Percentiles rank a stretch among this genome's conserved stretches.
Conservation (phyloP, 2,888 invertebrate genomes). For the Trilocha varians region DNA sequence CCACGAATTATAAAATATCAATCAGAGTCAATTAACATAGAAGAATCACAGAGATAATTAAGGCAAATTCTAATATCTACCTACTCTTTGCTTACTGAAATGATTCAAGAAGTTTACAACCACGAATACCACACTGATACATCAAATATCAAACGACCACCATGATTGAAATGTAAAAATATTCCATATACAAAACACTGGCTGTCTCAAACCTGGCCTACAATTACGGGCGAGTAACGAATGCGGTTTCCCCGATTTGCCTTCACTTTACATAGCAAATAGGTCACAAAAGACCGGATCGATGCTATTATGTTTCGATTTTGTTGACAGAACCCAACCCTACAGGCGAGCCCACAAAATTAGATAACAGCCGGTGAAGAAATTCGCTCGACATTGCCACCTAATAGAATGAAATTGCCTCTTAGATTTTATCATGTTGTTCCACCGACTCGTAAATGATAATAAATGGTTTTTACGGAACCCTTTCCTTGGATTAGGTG, state of each 20-base stretch:
- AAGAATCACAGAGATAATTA: no score
- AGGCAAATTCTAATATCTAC: no score
- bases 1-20: no score
- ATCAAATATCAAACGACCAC: no score
- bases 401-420: conserved; percentile 20
- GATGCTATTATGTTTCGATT: conserved; percentile 19
- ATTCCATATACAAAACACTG: no score
- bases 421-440: conserved; percentile 1
- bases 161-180: no score
- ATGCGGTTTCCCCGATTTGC: conserved; percentile 13
- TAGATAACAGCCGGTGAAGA: conserved; percentile 25
- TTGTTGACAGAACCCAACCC: conserved; percentile 21
- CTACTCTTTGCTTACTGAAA: no score
- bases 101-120: no score
- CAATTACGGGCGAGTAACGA: no score
- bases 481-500: not conserved
- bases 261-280: conserved; percentile 14
- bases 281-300: conserved; percentile 17
- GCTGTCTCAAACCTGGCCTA: no score
- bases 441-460: not conserved
- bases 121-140: no score
- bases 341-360: conserved; percentile 20
- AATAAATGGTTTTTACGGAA: not conserved
- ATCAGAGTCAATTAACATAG: no score
- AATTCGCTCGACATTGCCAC: conserved; percentile 22